Evolutionary conservation across 2,113 vertebrate genomes (phyloP), one percentile per base, ranked within the genome.

Genomic region (Alces alces): DNA sequence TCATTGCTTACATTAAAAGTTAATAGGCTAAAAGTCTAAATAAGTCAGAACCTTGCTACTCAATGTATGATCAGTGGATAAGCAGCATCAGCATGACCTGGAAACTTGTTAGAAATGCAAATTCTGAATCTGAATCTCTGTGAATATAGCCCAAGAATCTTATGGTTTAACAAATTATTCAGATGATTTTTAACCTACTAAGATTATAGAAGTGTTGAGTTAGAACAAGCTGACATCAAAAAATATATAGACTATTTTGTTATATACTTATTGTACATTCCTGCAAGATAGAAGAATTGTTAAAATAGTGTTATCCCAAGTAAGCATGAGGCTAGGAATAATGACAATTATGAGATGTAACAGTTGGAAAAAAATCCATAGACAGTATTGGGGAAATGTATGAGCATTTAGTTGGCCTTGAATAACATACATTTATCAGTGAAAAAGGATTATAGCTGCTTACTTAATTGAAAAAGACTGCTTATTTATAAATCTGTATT

Each of bases 401-500:
- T 87, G 39, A 94, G 66, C 79, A 90, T 57, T 85, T 94, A 82
- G 43, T 28, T 90, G 39, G 39, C 25, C 45, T 70, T 89, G 36
- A 89, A 85, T 64, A 89, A 85, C 7, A 28, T 58, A 13, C 7
- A 82, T 73, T 94, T 73, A 45, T 50, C 58, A 36, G 23, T 73
- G 60, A 58, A 92, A 84, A 70, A 17, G 23, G 23, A 43, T 47
- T 86, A 33, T 58, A 17, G 66, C 17, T 61, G 45, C n/a, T 86
- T 89, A 58, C 27, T 73, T 89, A 90, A 61, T 64, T 52, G 50
- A 52, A 93, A 90, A 39, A 96, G 39, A 91, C 60, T 61, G 23
- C 23, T 91, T 83, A 87, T 82, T 12, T 70, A 87, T n/a, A 96
- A 91, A 94, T 66, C 23, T 52, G 45, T 94, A 52, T 96, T 82